Evolutionary conservation across 2,888 invertebrate genomes (phyloP), one percentile per base, ranked within the genome.

Genomic region (Serrognathus titanus): DNA sequence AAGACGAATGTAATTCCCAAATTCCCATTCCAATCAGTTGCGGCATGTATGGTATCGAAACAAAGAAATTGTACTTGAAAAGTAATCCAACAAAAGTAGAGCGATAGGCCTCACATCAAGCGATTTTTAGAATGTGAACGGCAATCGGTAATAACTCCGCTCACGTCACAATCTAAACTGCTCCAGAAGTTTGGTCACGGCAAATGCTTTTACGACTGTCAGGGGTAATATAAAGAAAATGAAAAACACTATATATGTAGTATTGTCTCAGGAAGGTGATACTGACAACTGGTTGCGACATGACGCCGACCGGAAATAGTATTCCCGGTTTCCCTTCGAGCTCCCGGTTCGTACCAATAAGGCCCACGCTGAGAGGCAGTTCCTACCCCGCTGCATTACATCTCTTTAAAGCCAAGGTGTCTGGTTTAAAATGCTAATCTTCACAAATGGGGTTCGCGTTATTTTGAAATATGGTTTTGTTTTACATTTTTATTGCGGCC

Each of bases 201-300:
- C 86, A 88, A 89, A 89, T 88, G 89, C 87, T 83, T 89, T 89
- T 89, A 89, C 86, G 88, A 87, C 85, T 85, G 84, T 83, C 89
- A 82, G 79, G 89, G 89, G 89, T 87, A 85, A 87, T 86, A 88
- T 89, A 88, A 89, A 89, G 89, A 88, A 89, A 89, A 89, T 89
- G 89, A 89, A 89, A 88, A 88, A 88, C 87, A 88, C 86, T 85
- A 67, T 65, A 75, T 71, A 74, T 75, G 74, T 75, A 72, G 72
- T 72, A 75, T 75, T 75, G 75, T 75, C 74, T 75, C 70, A 68
- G 70, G 58, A 55, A 75, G 75, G 75, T 75, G 74, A 73, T 73
- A 70, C 75, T 71, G 75, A 75, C 73, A 74, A 75, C 71, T 71
- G 70, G 70, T 69, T 67, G 69, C 61, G 66, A 69, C 67, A 67